These are phyloP conservation scores for Vipera ursinii DNA, from an alignment of 2,797 vertebrate genomes.

Conservation along the genomic window DNA sequence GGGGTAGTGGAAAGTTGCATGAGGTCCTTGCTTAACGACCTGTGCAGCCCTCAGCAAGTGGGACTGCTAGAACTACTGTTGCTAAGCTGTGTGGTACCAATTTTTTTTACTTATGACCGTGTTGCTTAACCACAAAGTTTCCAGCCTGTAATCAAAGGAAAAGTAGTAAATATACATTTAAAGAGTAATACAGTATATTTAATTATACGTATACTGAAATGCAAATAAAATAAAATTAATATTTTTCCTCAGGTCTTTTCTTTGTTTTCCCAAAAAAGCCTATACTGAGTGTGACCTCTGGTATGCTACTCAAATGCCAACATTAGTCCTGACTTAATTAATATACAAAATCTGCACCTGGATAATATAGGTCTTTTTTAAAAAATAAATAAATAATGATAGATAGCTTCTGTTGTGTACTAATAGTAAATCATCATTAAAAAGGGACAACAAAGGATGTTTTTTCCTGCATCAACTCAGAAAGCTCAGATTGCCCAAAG, in stretches of 20 bases:
- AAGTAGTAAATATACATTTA: neutral
- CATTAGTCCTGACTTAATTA: neutral
- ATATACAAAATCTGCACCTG: neutral
- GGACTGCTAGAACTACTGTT: neutral
- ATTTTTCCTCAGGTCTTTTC: neutral
- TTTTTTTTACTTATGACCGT: neutral
- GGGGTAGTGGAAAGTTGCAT: neutral
- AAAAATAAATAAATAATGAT: neutral
- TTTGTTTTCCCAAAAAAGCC: neutral
- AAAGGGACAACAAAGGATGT: too few relatives aligned
- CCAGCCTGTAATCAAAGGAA: neutral
- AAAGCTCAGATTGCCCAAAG: too few relatives aligned
- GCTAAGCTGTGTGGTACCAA: neutral
- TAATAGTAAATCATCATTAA: too few relatives aligned
- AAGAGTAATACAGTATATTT: neutral
- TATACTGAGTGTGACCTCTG: neutral
- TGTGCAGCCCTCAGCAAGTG: neutral
- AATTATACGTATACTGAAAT: neutral
- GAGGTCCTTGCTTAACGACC: neutral
- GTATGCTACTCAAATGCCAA: neutral
- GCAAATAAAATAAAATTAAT: neutral
- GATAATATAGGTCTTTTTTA: neutral
- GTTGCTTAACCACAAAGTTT: neutral
- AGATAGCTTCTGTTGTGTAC: neutral
- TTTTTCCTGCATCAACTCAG: too few relatives aligned